phyloP scores from a whole-genome alignment of 2,888 invertebrate species.

The Cinara cedri region DNA sequence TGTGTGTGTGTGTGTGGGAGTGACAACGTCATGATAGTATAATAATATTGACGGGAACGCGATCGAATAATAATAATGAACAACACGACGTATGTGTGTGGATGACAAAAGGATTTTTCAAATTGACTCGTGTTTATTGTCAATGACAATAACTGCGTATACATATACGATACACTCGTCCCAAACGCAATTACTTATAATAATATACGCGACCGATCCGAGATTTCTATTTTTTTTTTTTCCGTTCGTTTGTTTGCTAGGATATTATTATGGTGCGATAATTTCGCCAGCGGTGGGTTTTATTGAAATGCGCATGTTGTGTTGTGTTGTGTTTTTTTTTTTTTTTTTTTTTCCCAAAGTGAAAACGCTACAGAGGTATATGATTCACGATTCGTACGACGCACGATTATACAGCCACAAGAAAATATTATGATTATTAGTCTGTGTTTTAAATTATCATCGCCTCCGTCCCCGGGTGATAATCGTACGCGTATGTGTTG shows the following conservation, averaged over 20 bases:
- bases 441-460: too few species aligned
- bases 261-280: too few species aligned
- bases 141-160: too few species aligned
- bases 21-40: background rate
- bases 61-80: conserved; percentile 4
- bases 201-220: background rate
- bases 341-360: background rate
- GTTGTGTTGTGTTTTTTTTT: background rate
- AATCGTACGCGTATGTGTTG: too few species aligned
- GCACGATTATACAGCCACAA: too few species aligned
- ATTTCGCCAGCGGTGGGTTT: background rate
- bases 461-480: too few species aligned
- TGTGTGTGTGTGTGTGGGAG: background rate
- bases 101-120: background rate
- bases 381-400: too few species aligned
- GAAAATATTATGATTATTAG: too few species aligned
- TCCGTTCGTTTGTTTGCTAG: background rate
- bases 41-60: background rate
- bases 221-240: conserved; percentile 11
- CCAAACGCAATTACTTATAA: background rate
- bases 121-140: conserved; percentile 4
- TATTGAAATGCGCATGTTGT: too few species aligned
- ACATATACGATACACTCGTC: conserved; percentile 7
- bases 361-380: too few species aligned
- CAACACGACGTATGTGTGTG: too few species aligned